These are phyloP conservation scores for Ceratoteleas bidentatus DNA, from an alignment of 1,140 invertebrate species.

Conservation along the genomic window DNA sequence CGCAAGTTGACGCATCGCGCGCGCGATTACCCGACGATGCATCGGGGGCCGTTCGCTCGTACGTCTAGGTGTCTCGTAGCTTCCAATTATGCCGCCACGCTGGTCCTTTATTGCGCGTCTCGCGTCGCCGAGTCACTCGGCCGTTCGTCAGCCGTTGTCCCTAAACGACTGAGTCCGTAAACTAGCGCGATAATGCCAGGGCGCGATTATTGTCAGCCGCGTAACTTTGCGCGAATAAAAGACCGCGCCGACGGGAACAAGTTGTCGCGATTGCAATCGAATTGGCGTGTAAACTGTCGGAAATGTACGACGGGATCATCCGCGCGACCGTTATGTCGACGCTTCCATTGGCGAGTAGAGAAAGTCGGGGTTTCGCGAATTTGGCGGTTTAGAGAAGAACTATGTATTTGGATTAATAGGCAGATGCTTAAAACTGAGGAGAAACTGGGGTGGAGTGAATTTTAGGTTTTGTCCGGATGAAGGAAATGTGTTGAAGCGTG, in stretches of 20 bases:
- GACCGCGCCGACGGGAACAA: conserved; percentile 17
- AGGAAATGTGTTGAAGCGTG: too few relatives aligned
- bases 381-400: too few relatives aligned
- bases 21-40: too few relatives aligned
- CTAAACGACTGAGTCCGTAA: conserved; percentile 66
- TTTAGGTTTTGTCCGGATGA: too few relatives aligned
- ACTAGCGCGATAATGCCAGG: conserved; percentile 50
- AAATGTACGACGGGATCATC: background rate
- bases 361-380: too few relatives aligned
- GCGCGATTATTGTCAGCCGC: conserved; percentile 32
- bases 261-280: conserved; percentile 8
- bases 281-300: conserved; percentile 9
- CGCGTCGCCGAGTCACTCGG: conserved; percentile 59
- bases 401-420: too few relatives aligned
- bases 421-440: too few relatives aligned
- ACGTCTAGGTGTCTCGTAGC: conserved; percentile 67
- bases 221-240: conserved; percentile 46
- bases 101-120: conserved; percentile 72
- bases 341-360: too few relatives aligned
- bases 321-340: too few relatives aligned
- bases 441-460: too few relatives aligned
- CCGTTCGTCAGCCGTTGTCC: conserved; percentile 67
- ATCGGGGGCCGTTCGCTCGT: conserved; percentile 17
- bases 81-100: conserved; percentile 74
- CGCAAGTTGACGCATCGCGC: too few relatives aligned